Evolutionary conservation across 2,113 vertebrate genomes (phyloP), one percentile per base, ranked within the genome.

Genomic region (Pao palembangensis): DNA sequence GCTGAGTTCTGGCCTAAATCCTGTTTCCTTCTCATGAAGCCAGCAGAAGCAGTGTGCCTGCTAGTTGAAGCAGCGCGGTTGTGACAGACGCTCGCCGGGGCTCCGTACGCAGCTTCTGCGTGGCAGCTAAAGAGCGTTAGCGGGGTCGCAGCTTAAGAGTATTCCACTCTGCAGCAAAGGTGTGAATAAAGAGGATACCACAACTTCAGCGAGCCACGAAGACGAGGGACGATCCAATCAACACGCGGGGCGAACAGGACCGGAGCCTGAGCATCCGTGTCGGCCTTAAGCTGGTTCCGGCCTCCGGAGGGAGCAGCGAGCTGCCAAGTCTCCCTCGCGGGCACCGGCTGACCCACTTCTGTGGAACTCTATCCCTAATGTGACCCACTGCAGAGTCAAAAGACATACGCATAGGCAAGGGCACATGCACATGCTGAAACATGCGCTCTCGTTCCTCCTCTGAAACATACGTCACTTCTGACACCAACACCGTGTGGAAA

Each of bases 341-440:
- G 78, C 84, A 73, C 69, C 78, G 61, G 67, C 81, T 89, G 87
- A 88, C 87, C 87, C 87, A 88, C 75, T 84, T 87, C 57, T 51
- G 34, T 53, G 78, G 49, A 83, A 87, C 80, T 76, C 73, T 82
- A 89, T 80, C 83, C 78, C 81, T 83, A 77, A 84, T 71, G 73
- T 87, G 83, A 85, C 83, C 85, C 48, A n/a, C 43, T 72, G 65
- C 49, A 72, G 56, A 81, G 83, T 63, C 61, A 73, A 51, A 82
- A 75, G 73, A 71, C 62, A 71, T 51, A 55, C 46, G 41, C 43
- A 55, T 12, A 31, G 6, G 14, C 34, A 54, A 8, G 54, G 31
- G 64, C 50, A 57, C 17, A 23, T 18, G n/a, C 58, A 59, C 53
- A 44, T 38, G 46, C 47, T 50, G 25, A 48, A 41, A 66, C n/a